Base-by-base conservation (phyloP, 1,140 invertebrate genomes). In the Chironomus tepperi region DNA sequence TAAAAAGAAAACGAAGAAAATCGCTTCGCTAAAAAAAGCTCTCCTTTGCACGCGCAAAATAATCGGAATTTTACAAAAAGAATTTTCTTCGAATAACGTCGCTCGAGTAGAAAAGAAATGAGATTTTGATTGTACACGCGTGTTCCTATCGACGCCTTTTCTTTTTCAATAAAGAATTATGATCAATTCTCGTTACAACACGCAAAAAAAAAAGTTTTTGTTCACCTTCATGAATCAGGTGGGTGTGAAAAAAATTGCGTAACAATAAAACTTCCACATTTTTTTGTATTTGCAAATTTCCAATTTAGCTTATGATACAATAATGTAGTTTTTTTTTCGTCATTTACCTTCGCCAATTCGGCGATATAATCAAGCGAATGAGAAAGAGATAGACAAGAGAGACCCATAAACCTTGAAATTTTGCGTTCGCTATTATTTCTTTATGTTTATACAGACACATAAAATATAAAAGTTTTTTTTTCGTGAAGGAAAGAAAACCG, bases 321-420 rank as follows among this genome's bases (percentile, higher is more conserved):
- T 34, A 34, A 34, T 34, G 24, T 34, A 34, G n/a, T n/a, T n/a
- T n/a, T n/a, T n/a, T n/a, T n/a, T n/a, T 34, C 1, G 24, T 34
- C 24, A 2, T 34, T 34, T 5, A 34, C 24, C 24, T 34, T 34
- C 24, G 24, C 24, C 24, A 34, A 34, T 34, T 34, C 24, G 24
- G 2, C 1, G 5, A 34, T 2, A 34, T 34, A 34, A 34, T 34
- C 24, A 34, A 34, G 24, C 24, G 24, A 34, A 34, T 34, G 24
- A 34, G 24, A 34, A 34, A 34, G 24, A 34, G 24, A 34, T 34
- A 34, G 24, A 34, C 24, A 34, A 34, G 24, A 34, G 47, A 57
- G 47, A 57, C 47, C 47, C 47, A 57, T 57, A 57, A 57, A 57
- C 47, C 47, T 57, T 57, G 47, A 57, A 57, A 57, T 57, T 57